phyloP scores from a whole-genome alignment of 1,140 invertebrate species.

The Heliothis subflexa region DNA sequence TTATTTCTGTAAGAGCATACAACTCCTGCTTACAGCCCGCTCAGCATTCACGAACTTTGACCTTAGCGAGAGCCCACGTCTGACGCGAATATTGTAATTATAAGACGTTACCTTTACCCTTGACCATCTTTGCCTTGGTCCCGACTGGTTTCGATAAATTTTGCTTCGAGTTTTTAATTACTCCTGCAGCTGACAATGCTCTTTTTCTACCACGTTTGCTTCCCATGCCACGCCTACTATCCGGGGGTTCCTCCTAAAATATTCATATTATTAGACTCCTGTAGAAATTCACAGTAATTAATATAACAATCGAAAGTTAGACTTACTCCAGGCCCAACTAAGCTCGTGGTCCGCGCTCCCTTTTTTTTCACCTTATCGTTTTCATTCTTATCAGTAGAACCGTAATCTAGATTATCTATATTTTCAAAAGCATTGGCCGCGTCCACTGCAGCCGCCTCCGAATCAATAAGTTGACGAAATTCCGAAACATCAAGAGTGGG shows the following conservation, averaged over 20 bases:
- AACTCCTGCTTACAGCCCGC: background rate
- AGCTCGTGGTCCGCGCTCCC: conserved; percentile 57
- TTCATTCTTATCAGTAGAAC: background rate
- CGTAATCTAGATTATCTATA: conserved; percentile 4
- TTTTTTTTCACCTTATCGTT: conserved; percentile 61
- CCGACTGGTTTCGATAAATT: conserved; percentile 53
- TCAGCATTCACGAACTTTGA: background rate
- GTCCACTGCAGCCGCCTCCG: background rate
- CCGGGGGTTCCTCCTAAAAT: conserved; percentile 58
- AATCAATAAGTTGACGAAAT: conserved; percentile 47
- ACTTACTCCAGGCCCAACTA: conserved; percentile 58
- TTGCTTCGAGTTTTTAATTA: conserved; percentile 57
- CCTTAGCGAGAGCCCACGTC: background rate
- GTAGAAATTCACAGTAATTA: background rate
- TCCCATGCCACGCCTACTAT: conserved; percentile 55
- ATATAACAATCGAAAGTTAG: background rate
- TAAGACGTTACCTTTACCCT: conserved; percentile 62
- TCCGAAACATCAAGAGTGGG: conserved; percentile 66
- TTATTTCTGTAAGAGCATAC: too few relatives aligned
- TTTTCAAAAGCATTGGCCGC: conserved; percentile 12
- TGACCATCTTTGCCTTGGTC: conserved; percentile 59
- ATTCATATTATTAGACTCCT: background rate
- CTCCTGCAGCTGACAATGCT: conserved; percentile 67
- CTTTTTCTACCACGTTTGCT: conserved; percentile 72
- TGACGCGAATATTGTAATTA: background rate